phyloP scores from a whole-genome alignment of 2,113 vertebrate species.

The Oncorhynchus nerka region DNA sequence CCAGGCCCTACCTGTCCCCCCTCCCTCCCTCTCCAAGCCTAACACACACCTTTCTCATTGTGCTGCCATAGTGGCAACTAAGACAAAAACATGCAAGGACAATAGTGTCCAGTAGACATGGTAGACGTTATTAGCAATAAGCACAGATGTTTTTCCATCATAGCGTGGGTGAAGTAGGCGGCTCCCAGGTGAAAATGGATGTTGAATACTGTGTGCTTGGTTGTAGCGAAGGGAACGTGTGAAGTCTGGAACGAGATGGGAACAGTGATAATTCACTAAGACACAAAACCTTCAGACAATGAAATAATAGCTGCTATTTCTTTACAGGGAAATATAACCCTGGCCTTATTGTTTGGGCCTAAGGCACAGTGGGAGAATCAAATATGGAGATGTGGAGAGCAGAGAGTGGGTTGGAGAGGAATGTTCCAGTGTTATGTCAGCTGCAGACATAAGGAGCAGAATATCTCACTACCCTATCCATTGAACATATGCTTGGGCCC shows the following conservation, averaged over 20 bases:
- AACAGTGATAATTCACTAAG: too few relatives aligned
- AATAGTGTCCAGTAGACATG: constrained; percentile 4
- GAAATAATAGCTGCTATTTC: constrained; percentile 2
- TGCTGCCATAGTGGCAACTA: constrained; percentile 37
- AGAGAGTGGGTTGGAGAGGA: constrained; percentile 34
- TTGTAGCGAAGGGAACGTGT: constrained; percentile 28
- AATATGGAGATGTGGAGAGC: constrained; percentile 40
- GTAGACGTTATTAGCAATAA: constrained; percentile 40
- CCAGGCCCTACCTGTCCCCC: constrained; percentile 82
- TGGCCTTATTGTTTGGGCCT: constrained; percentile 38
- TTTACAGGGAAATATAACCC: background rate
- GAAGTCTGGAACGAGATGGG: constrained; percentile 5
- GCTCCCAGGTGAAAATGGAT: constrained; percentile 16
- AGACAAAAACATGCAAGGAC: constrained; percentile 1
- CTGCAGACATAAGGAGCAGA: background rate
- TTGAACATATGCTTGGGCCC: background rate
- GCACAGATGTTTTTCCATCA: constrained; percentile 14
- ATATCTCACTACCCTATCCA: background rate
- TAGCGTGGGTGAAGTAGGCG: constrained; percentile 19
- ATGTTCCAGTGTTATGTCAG: background rate
- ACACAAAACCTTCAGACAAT: too few relatives aligned
- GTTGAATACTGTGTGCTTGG: background rate
- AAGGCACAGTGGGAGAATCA: constrained; percentile 50
- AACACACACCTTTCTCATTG: constrained; percentile 30
- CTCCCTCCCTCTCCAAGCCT: constrained; percentile 66